A percentile compares a stretch with the other conserved stretches of the same genome.
phyloP scores from a whole-genome alignment of 2,888 invertebrate species.

The Troides oblongomaculatus region DNA sequence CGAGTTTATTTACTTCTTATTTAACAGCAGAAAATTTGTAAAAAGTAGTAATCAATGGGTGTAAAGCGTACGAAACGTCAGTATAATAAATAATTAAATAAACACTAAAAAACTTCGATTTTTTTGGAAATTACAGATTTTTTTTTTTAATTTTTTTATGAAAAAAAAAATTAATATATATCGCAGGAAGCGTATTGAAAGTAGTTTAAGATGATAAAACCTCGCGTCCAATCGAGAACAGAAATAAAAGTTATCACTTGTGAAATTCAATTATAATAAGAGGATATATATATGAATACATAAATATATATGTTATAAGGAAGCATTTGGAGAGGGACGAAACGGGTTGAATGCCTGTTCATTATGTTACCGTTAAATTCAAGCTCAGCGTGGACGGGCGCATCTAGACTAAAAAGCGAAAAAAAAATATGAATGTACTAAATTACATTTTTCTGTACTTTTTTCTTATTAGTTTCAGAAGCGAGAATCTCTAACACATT shows the following conservation, averaged over 20 bases:
- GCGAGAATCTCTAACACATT: background rate
- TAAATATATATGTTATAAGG: background rate
- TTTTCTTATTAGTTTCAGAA: background rate
- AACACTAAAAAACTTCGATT: too few relatives aligned
- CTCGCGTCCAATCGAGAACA: background rate
- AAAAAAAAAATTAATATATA: background rate
- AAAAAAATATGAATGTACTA: background rate
- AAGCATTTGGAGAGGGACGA: slow-evolving; percentile 7
- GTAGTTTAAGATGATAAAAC: background rate
- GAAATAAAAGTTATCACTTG: background rate
- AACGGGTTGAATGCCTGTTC: slow-evolving; percentile 17
- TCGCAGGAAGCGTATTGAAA: background rate
- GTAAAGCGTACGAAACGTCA: too few relatives aligned
- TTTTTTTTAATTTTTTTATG: too few relatives aligned
- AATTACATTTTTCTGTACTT: background rate
- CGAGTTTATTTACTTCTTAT: too few relatives aligned
- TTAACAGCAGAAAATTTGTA: too few relatives aligned
- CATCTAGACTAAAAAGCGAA: slow-evolving; percentile 13
- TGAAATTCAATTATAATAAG: background rate
- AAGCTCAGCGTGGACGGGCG: slow-evolving; percentile 7
- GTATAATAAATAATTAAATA: too few relatives aligned
- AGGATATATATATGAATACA: background rate
- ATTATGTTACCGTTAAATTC: slow-evolving; percentile 16
- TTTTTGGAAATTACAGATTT: too few relatives aligned
- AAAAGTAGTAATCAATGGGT: too few relatives aligned